These are phyloP conservation scores for Aphelocoma coerulescens DNA, from an alignment of 2,113 vertebrate species.

Conservation along the genomic window DNA sequence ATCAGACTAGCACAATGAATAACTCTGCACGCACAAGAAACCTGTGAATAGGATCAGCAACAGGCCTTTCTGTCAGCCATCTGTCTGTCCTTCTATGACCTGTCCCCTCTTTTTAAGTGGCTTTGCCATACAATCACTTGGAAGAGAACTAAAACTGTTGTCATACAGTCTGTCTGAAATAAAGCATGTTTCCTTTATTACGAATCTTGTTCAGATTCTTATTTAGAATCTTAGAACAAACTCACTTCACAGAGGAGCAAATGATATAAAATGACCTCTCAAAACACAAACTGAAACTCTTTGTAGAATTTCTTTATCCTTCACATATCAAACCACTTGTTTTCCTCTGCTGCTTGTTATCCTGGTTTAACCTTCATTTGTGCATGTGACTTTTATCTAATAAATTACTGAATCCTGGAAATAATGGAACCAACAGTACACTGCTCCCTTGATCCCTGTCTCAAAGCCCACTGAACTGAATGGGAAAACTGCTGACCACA, in stretches of 20 bases:
- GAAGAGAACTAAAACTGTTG: constrained; percentile 23
- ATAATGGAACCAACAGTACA: background rate
- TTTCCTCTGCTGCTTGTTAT: background rate
- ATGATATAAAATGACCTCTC: background rate
- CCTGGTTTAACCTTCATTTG: background rate
- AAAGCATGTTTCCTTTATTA: background rate
- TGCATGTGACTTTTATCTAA: background rate
- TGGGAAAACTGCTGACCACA: background rate
- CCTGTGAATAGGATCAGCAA: background rate
- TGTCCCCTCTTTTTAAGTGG: background rate
- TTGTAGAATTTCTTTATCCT: background rate
- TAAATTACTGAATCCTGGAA: background rate
- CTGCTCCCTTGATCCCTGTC: background rate
- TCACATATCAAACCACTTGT: background rate
- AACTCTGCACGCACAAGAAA: background rate
- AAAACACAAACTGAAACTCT: background rate
- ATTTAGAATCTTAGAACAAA: constrained; percentile 10
- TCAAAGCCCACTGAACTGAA: background rate
- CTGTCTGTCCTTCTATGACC: background rate
- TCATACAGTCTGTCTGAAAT: background rate
- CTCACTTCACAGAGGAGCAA: background rate
- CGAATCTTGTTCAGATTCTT: background rate
- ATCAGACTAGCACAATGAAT: background rate
- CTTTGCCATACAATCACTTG: background rate
- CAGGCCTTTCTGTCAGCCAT: background rate